phyloP scores from a whole-genome alignment of 2,113 vertebrate species.

The Sterna hirundo region DNA sequence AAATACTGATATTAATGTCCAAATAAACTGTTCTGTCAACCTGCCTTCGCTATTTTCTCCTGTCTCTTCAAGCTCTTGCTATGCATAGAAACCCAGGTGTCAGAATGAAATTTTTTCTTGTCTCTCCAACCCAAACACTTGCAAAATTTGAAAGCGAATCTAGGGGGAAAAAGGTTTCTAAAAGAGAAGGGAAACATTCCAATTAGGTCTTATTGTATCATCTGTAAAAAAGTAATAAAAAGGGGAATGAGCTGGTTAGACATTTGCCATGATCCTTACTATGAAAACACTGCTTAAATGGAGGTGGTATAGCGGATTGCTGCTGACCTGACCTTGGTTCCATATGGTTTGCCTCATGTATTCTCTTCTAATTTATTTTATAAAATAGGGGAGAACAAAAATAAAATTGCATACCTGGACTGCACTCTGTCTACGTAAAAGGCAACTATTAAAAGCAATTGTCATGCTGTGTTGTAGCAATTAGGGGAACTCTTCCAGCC shows the following conservation, averaged over 20 bases:
- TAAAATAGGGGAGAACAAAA: neutral
- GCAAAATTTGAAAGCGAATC: neutral
- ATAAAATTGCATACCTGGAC: neutral
- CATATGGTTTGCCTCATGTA: neutral
- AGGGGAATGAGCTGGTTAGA: neutral
- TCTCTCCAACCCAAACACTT: neutral
- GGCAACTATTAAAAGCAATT: neutral
- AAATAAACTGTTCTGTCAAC: neutral
- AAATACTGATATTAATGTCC: neutral
- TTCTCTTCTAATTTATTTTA: neutral
- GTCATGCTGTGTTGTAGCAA: neutral
- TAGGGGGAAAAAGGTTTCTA: neutral
- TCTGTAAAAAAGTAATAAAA: neutral
- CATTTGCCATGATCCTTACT: neutral
- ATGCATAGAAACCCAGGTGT: neutral
- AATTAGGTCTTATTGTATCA: neutral
- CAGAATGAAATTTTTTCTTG: neutral
- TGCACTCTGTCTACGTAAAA: neutral
- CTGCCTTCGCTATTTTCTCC: neutral
- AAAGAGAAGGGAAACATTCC: neutral
- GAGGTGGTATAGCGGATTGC: neutral
- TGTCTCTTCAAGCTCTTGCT: neutral
- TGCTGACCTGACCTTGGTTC: neutral
- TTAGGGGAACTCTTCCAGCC: neutral
- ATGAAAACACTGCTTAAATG: neutral